phyloP scores from a whole-genome alignment of 2,113 vertebrate genomes.

The Thomomys bottae region DNA sequence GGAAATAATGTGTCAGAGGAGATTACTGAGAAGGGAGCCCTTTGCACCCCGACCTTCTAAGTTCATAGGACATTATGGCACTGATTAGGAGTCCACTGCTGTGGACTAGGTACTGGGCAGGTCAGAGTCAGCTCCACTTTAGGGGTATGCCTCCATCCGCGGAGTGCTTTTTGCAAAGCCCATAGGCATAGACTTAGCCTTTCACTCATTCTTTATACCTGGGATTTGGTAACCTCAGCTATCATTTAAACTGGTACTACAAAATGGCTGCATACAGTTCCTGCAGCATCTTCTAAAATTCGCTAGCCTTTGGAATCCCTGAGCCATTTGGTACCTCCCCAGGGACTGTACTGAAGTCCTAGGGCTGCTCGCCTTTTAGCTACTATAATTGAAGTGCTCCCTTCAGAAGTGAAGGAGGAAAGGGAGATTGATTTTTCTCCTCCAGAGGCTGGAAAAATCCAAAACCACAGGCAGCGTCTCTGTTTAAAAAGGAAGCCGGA shows the following conservation, averaged over 20 bases:
- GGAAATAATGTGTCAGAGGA: not conserved
- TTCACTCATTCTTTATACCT: not conserved
- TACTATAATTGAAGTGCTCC: slow-evolving; percentile 31
- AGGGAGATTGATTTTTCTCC: slow-evolving; percentile 45
- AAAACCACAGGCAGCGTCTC: not conserved
- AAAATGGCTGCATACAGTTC: no score
- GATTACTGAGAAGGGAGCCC: not conserved
- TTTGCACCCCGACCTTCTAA: not conserved
- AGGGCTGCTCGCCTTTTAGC: not conserved
- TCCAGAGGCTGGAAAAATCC: slow-evolving; percentile 52
- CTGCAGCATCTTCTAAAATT: no score
- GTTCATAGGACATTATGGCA: not conserved
- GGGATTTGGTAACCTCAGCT: not conserved
- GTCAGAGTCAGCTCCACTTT: not conserved
- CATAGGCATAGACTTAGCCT: not conserved
- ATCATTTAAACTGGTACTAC: no score
- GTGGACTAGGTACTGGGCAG: no score
- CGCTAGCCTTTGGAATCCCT: not conserved
- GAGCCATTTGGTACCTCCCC: not conserved
- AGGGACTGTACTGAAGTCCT: not conserved
- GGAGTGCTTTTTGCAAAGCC: fast-evolving
- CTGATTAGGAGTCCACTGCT: not conserved
- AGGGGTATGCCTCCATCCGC: no score
- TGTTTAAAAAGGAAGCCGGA: slow-evolving; percentile 40
- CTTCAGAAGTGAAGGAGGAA: slow-evolving; percentile 44